Evolutionary conservation across 2,888 invertebrate genomes (phyloP), one percentile per base, ranked within the genome.

Genomic region (Perizoma affinitatum): DNA sequence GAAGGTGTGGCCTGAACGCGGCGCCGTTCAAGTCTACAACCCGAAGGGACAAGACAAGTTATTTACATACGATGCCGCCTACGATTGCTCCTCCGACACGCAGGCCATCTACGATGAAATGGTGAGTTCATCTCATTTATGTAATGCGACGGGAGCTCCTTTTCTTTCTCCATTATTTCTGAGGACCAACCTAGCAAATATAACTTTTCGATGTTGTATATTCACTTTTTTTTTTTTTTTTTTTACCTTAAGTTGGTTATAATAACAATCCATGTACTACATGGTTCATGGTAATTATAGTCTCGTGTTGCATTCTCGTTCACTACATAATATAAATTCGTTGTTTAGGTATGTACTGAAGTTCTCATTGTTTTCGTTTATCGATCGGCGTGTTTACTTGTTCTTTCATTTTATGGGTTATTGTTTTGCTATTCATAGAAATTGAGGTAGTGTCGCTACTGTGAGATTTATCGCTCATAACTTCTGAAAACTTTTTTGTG

Each of bases 11-110:
- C 95, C 97, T 35, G 95, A 96, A 73, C 94, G 97, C 69, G 99
- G 99, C 40, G 96, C 96, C 1, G 96, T 99, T 64, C 98, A 98
- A 86, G 95, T 99, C 56, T 94, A 94, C 76, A 97, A 98, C 90
- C 97, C 97, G 43, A 96, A 96, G 76, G 96, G 96, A 54, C 95
- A 95, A 78, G 97, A 97, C 71, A 99, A 99, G 89, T 95, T 96
- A 69, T 99, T 99, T 91, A 98, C 99, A 0, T 99, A 98, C 92
- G 99, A 99, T 90, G 97, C 98, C 40, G 98, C 99, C 5, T 99
- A 99, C 92, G 98, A 98, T 91, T 94, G 95, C 93, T 93, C 95
- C 73, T 97, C 98, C 0, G 95, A 95, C 72, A 99, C 99, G 84
- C 96, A 96, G 78, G 97, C 97, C 71, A 91, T 99, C 35, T 99